Percentiles rank a stretch among this genome's conserved stretches.
These are phyloP conservation scores for Morus bassanus DNA, from an alignment of 2,797 vertebrate genomes.

Conservation along the genomic window DNA sequence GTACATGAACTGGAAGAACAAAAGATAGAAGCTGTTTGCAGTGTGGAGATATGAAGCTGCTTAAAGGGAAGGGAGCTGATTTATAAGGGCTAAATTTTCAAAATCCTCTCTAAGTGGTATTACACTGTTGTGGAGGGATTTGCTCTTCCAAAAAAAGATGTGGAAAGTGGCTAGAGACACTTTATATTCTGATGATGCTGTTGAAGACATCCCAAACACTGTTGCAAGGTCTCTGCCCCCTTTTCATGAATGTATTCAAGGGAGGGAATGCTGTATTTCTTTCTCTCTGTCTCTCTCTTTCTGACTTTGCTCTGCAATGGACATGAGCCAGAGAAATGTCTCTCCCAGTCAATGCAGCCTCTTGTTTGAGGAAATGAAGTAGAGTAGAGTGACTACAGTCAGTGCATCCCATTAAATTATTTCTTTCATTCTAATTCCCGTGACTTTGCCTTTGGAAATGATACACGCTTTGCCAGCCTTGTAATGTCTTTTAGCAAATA, in stretches of 20 bases:
- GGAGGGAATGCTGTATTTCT: not conserved
- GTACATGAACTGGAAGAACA: not conserved
- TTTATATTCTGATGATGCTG: not conserved
- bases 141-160: not conserved
- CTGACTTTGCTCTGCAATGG: constrained; percentile 11
- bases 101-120: not conserved
- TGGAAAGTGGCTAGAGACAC: not conserved
- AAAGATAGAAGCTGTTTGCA: not conserved
- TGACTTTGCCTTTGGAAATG: constrained; percentile 11
- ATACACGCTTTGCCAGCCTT: not conserved
- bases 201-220: not conserved
- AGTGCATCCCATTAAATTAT: constrained; percentile 25
- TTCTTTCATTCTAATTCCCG: constrained; percentile 29
- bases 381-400: not conserved
- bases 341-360: constrained; percentile 1
- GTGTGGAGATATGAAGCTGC: not conserved
- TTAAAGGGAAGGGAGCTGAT: not conserved
- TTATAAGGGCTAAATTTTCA: not conserved
- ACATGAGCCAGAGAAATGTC: constrained; percentile 35
- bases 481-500: not conserved
- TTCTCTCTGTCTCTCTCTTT: not conserved
- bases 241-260: constrained; percentile 1
- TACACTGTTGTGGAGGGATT: not conserved
- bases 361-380: constrained; percentile 31
- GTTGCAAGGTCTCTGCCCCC: not conserved